Percentiles rank a stretch among this genome's conserved stretches.
These are phyloP conservation scores for Lonchura striata DNA, from an alignment of 2,113 vertebrate species.

Conservation along the genomic window DNA sequence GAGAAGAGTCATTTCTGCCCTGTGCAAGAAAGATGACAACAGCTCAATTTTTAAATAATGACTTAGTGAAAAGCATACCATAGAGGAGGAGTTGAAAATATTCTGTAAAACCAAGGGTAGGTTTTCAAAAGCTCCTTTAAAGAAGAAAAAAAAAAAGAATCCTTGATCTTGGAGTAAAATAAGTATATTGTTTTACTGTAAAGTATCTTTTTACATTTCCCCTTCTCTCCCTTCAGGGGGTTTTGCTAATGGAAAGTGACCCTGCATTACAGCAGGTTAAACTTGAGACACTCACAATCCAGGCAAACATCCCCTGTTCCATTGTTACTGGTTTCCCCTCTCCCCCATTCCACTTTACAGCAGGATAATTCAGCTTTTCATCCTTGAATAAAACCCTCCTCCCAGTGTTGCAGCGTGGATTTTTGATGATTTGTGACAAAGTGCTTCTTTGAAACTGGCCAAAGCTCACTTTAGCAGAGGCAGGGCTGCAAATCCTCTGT, in stretches of 20 bases:
- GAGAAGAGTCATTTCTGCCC: background rate
- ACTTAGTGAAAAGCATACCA: conserved; percentile 13
- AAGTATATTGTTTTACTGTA: conserved; percentile 56
- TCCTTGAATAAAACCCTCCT: background rate
- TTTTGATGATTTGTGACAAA: background rate
- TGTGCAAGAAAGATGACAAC: background rate
- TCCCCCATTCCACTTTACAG: background rate
- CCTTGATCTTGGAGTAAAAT: conserved; percentile 38
- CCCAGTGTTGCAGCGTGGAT: background rate
- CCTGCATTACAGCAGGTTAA: conserved; percentile 49
- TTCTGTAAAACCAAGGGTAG: background rate
- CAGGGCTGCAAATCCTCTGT: background rate
- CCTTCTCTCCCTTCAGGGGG: conserved; percentile 43
- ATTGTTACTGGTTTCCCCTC: background rate
- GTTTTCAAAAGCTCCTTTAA: background rate
- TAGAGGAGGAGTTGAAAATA: background rate
- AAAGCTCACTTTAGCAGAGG: background rate
- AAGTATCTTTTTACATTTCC: conserved; percentile 44
- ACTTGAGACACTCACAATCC: background rate
- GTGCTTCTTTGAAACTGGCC: background rate
- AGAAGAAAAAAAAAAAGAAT: background rate
- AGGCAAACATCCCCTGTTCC: background rate
- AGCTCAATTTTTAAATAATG: background rate
- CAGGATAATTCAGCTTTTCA: conserved; percentile 34
- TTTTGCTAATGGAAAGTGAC: conserved; percentile 59